Evolutionary conservation across 53 echinoderm and acorn worm species (phyloP).

Genomic region (Arbacia lixula): DNA sequence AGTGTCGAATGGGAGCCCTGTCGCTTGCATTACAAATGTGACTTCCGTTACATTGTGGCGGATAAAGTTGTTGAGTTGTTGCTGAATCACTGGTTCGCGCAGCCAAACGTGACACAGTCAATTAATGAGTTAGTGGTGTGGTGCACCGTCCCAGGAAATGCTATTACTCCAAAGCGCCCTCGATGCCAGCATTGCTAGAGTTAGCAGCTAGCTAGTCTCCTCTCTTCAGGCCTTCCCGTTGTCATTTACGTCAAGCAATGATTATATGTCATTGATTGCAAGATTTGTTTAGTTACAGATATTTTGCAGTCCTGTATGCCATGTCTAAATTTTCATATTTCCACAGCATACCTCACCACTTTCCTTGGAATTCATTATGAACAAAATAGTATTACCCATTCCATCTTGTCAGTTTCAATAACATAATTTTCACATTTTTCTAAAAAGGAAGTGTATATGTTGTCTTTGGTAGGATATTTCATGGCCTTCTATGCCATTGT

Average conservation of each 20-base stretch:
- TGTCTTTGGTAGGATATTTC: too few species aligned
- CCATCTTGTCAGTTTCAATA: too few species aligned
- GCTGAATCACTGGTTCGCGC: slow-evolving; percentile 58
- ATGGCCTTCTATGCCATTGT: too few species aligned
- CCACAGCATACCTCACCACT: too few species aligned
- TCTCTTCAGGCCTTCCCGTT: not conserved
- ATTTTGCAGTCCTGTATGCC: too few species aligned
- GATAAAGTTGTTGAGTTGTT: slow-evolving; percentile 40
- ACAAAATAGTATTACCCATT: too few species aligned
- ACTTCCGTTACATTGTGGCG: slow-evolving; percentile 54
- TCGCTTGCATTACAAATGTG: slow-evolving; percentile 46
- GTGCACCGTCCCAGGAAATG: slow-evolving; percentile 46
- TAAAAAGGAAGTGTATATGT: too few species aligned
- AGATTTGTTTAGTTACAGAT: too few species aligned
- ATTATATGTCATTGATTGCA: not conserved
- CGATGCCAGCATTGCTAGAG: slow-evolving; percentile 39
- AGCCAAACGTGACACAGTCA: slow-evolving; percentile 56
- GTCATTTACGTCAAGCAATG: not conserved
- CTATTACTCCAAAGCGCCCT: slow-evolving; percentile 43
- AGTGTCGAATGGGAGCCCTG: slow-evolving; percentile 33
- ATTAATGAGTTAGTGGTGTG: slow-evolving; percentile 52
- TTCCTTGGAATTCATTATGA: too few species aligned
- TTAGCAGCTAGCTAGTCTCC: slow-evolving; percentile 34
- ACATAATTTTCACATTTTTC: too few species aligned
- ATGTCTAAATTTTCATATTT: too few species aligned